Conservation (phyloP, 2,113 vertebrate genomes). For the Pyrgilauda ruficollis region DNA sequence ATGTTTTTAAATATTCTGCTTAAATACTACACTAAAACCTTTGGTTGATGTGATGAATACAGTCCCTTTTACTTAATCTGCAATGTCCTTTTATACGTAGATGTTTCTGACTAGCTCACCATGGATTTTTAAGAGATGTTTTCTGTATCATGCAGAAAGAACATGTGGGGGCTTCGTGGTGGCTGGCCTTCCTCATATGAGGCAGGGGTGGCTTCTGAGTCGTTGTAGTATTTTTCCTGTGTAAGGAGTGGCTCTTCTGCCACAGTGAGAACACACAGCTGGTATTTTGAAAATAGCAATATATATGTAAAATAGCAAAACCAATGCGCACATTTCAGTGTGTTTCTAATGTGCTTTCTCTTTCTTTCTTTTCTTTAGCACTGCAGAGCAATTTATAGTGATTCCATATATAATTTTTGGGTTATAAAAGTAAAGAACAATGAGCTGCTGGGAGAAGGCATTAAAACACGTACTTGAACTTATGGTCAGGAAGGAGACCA, state of each 20-base stretch:
- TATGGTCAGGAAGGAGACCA: background rate
- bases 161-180: background rate
- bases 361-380: background rate
- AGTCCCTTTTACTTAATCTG: background rate
- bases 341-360: background rate
- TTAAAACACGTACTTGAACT: background rate
- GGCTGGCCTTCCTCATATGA: background rate
- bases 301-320: background rate
- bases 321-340: background rate
- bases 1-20: background rate
- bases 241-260: background rate
- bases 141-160: background rate
- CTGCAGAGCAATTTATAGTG: background rate
- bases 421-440: background rate
- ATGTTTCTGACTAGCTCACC: background rate
- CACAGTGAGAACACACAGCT: background rate
- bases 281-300: background rate
- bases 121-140: background rate
- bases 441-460: background rate
- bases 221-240: background rate
- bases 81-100: background rate
- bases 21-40: background rate
- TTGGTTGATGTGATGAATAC: background rate
- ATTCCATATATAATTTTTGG: background rate
- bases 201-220: background rate